Evolutionary conservation across 1,140 invertebrate genomes (phyloP), one percentile per base, ranked within the genome.

Genomic region (Frieseomelitta varia): DNA sequence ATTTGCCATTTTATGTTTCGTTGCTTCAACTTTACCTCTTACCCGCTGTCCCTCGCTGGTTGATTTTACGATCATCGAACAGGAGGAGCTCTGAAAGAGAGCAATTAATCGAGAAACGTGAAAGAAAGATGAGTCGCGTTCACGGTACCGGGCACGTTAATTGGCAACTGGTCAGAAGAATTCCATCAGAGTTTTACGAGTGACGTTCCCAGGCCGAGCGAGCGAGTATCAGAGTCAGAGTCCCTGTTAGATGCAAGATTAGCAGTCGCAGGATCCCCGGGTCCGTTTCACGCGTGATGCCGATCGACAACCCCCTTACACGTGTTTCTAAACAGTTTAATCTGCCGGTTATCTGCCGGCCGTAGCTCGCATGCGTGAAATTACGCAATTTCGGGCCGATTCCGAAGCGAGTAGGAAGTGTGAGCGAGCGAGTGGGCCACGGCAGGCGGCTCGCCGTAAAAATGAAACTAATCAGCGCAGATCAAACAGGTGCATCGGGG

Each of bases 321-420:
- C 76, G 81, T 84, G 81, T 84, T 84, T 78, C 81, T 84, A 84
- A 84, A 84, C 76, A 79, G 75, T 84, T 84, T 79, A 84, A 79
- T 79, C 76, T 27, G 55, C 24, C 75, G 81, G 76, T 84, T n/a
- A 84, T 79, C 75, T 47, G 76, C 24, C 1, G 67, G 21, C 51
- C 55, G 81, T 69, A 68, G 67, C 81, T 71, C 67, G 75, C 75
- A 79, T 84, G 81, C 81, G 81, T 84, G 81, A 84, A 84, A 84
- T 84, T 84, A 84, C 81, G 67, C 67, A 84, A 84, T 84, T 84
- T 84, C 76, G 81, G 39, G 12, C 34, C 47, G 51, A 76, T 77
- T 77, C 73, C 73, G 15, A 30, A 65, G 8, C 47, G 24, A 51
- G 67, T 71, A 79, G 75, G 65, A 55, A 79, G 76, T 12, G 58